A percentile compares a stretch with the other conserved stretches of the same genome.
Evolutionary conservation across 2,113 vertebrate genomes (phyloP).

Genomic region (Odocoileus hemionus): DNA sequence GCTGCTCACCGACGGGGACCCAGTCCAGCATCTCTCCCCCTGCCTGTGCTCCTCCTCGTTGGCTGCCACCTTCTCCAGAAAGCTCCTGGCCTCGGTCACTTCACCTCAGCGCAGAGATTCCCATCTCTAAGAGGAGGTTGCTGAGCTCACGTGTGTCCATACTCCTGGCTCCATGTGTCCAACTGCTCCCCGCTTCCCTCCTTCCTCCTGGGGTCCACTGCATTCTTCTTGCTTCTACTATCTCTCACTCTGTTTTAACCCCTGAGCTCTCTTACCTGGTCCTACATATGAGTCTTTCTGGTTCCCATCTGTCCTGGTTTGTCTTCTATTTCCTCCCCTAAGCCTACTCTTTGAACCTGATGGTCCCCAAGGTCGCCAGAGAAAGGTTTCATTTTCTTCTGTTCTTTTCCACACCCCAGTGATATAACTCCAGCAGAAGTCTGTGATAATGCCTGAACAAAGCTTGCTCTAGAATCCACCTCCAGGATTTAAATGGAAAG

Average conservation of each 20-base stretch:
- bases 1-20: accelerated
- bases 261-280: neutral
- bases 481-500: neutral
- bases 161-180: neutral
- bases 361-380: neutral
- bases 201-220: neutral
- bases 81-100: neutral
- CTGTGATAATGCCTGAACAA: neutral
- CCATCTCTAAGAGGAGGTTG: neutral
- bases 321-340: neutral
- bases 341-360: neutral
- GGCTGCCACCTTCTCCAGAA: neutral
- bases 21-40: neutral
- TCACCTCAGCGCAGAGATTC: neutral
- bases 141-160: neutral
- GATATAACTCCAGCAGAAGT: neutral
- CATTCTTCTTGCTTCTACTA: neutral
- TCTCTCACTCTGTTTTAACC: neutral
- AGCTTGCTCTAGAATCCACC: neutral
- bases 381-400: neutral
- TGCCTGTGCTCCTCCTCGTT: neutral
- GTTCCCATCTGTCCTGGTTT: neutral
- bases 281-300: neutral
- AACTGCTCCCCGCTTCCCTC: neutral
- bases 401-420: neutral